Evolutionary conservation across 2,888 invertebrate species (phyloP), one percentile per base, ranked within the genome.

Genomic region (Criorhina ranunculi): DNA sequence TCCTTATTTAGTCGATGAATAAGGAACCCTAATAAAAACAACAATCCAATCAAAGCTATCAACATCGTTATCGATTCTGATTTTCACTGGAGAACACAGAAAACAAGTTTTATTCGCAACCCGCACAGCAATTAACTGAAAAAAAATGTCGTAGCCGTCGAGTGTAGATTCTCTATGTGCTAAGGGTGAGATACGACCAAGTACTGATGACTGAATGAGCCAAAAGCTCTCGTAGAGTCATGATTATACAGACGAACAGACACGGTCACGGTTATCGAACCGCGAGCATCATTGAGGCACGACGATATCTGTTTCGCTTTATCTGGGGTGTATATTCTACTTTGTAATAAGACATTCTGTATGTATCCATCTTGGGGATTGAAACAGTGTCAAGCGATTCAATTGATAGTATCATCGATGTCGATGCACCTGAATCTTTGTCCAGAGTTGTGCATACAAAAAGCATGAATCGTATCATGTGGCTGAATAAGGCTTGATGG

Each of bases 1-100:
- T 87, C 87, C 35, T 87, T 86, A 57, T 90, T 90, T 0, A 91
- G 49, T 6, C 86, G 64, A 80, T 76, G 46, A 62, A 87, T 81
- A 87, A 87, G 87, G 77, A 88, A 73, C 67, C 80, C 69, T 55
- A 79, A 69, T 33, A 88, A 29, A 55, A 72, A 19, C 19, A 70
- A 3, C 5, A 80, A 1, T 15, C 75, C 80, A 24, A 80, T 60
- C 29, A 80, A 53, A 40, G 53, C 59, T 24, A 85, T 9, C 85
- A 62, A 75, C 67, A 51, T 79, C 11, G 15, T 69, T 35, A 33
- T 12, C 31, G 31, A 57, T 76, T 70, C 0, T 2, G 12, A 19
- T 15, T 24, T 55, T 29, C 62, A 78, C 55, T 66, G 42, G 33
- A 19, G 44, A 44, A 57, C 49, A 24, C 8, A 1, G 4, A 19